phyloP scores from a whole-genome alignment of 2,888 invertebrate species.

The Dorcus hopei region DNA sequence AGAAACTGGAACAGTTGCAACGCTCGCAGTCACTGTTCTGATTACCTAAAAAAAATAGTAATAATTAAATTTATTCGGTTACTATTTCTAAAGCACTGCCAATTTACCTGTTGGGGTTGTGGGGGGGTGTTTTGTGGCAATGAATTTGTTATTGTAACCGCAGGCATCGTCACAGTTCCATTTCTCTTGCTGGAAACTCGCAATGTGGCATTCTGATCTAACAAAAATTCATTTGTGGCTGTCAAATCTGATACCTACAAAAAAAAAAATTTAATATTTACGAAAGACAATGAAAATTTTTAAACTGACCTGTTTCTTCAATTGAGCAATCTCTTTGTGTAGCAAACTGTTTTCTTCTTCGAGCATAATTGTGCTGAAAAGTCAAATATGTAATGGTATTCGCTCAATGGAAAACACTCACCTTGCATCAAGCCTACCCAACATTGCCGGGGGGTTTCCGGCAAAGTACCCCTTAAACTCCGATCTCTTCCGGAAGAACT shows the following conservation, averaged over 20 bases:
- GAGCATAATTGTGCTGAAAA: conserved; percentile 50
- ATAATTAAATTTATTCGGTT: not conserved
- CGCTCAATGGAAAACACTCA: no score
- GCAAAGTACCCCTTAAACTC: conserved; percentile 46
- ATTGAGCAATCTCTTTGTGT: conserved; percentile 64
- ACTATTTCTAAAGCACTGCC: not conserved
- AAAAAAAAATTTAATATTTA: conserved; percentile 2
- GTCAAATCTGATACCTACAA: conserved; percentile 63
- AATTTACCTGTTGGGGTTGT: conserved; percentile 43
- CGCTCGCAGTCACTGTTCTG: conserved; percentile 58
- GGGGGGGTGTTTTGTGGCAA: conserved; percentile 50
- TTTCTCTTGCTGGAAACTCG: conserved; percentile 59
- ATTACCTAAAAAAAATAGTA: conserved; percentile 37
- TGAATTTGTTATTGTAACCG: conserved; percentile 59
- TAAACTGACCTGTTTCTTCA: conserved; percentile 59
- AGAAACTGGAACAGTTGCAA: conserved; percentile 60
- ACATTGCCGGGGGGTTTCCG: conserved; percentile 43
- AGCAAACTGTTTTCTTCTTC: conserved; percentile 68
- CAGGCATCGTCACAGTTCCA: conserved; percentile 58
- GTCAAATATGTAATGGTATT: not conserved
- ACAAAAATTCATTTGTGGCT: conserved; percentile 73
- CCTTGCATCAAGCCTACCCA: conserved; percentile 42
- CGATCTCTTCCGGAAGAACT: conserved; percentile 16
- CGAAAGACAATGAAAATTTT: not conserved
- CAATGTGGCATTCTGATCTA: conserved; percentile 73